phyloP scores from a whole-genome alignment of 2,113 vertebrate genomes.

The Myotis brandtii region DNA sequence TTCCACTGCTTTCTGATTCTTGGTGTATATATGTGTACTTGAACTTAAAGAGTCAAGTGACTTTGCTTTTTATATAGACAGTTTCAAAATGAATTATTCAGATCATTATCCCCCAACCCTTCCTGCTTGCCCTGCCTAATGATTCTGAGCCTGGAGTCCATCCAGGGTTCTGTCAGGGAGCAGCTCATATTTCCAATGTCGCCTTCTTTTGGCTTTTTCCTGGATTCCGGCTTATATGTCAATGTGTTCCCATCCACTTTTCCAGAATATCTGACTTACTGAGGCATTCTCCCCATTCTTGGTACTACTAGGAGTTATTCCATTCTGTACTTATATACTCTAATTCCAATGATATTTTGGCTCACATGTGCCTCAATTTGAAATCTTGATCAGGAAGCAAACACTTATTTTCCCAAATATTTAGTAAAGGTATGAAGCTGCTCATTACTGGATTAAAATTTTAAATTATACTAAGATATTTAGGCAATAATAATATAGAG shows the following conservation, averaged over 20 bases:
- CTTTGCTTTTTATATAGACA: not conserved
- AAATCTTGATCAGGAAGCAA: not conserved
- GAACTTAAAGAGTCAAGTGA: not conserved
- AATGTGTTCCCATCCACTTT: not conserved
- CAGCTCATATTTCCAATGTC: not conserved
- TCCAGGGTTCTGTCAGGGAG: not conserved
- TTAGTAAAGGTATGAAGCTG: not conserved
- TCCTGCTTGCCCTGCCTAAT: not conserved
- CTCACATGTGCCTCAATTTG: not conserved
- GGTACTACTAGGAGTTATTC: not conserved
- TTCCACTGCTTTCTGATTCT: not conserved
- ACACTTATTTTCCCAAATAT: not conserved
- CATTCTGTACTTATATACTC: not conserved
- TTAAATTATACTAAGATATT: not conserved
- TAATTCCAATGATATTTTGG: not conserved
- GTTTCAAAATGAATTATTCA: not conserved
- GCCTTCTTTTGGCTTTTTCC: not conserved
- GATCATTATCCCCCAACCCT: not conserved
- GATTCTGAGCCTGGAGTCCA: not conserved
- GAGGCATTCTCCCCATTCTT: not conserved
- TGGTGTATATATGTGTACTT: not conserved
- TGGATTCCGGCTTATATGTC: not conserved
- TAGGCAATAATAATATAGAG: not conserved
- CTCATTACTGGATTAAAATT: not conserved
- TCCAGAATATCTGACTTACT: not conserved